Evolutionary conservation across 2,113 vertebrate genomes (phyloP), one percentile per base, ranked within the genome.

Genomic region (Bambusicola thoracicus): DNA sequence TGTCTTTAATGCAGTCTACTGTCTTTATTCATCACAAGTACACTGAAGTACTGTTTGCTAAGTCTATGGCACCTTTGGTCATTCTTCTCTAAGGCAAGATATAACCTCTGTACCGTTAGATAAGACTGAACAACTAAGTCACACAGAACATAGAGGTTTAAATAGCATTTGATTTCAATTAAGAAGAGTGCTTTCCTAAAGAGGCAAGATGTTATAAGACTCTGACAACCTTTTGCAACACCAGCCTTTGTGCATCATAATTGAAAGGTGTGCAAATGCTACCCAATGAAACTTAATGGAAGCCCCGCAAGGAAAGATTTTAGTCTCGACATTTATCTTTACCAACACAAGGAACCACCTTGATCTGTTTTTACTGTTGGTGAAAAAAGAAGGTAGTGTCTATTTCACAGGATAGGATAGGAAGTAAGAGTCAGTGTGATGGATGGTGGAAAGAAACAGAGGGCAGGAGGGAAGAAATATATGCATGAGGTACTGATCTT

Each of bases 401-500:
- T 85, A 84, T 97, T 97, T 95, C 95, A 97, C 80, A 94, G 87
- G 76, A 94, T 56, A 95, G 73, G 43, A 88, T 95, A 96, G 95
- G 96, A 97, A 96, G 87, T 95, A 96, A 61, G 76, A 97, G 96
- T 95, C 95, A 97, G 66, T 24, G 82, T 96, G 96, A 96, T 93
- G 85, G 88, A 94, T 95, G 91, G 89, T 78, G 68, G 81, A 89
- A 83, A 94, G 89, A 91, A 93, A 70, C 87, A 95, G 89, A 94
- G 95, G 85, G 81, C 93, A 91, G 77, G 75, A 89, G 72, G 1
- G 6, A 91, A 92, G 85, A 92, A 96, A 95, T 96, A 94, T 32
- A 85, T 92, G 75, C 21, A 4, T 85, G 78, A 95, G 85, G 75
- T 94, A 96, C 79, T 87, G 76, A 92, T 89, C 91, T 94, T 61